These are phyloP conservation scores for Dromaius novaehollandiae DNA, from an alignment of 2,113 vertebrate species.

Conservation along the genomic window DNA sequence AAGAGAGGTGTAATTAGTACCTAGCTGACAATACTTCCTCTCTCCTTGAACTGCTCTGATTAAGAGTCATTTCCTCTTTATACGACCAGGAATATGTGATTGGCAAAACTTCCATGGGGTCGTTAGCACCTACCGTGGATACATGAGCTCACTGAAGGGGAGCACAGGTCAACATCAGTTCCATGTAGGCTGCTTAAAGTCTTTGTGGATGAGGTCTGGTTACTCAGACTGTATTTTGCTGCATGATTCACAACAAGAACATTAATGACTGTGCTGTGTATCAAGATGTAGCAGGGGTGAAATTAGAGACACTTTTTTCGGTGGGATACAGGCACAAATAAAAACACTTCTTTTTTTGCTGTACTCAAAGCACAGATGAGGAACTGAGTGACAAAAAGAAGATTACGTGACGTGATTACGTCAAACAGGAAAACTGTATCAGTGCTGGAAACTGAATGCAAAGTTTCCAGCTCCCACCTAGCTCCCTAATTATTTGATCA, in stretches of 20 bases:
- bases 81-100: background rate
- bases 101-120: background rate
- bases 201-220: background rate
- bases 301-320: background rate
- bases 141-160: background rate
- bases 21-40: slow-evolving; percentile 30
- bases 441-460: slow-evolving; percentile 20
- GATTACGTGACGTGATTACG: background rate
- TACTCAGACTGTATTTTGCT: background rate
- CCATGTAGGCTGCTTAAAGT: background rate
- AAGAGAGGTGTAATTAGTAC: background rate
- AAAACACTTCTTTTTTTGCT: background rate
- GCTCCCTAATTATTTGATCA: background rate
- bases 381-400: slow-evolving; percentile 19
- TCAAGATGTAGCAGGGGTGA: background rate
- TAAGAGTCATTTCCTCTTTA: slow-evolving; percentile 45
- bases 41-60: slow-evolving; percentile 63
- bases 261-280: background rate
- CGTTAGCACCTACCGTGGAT: background rate
- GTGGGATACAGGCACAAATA: background rate
- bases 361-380: background rate
- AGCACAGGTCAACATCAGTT: background rate
- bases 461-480: background rate
- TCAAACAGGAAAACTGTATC: slow-evolving; percentile 19
- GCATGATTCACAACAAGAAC: background rate